A percentile compares a stretch with the other conserved stretches of the same genome.
Conservation (phyloP, 1,140 invertebrate genomes). For the Laodelphax striatellus region DNA sequence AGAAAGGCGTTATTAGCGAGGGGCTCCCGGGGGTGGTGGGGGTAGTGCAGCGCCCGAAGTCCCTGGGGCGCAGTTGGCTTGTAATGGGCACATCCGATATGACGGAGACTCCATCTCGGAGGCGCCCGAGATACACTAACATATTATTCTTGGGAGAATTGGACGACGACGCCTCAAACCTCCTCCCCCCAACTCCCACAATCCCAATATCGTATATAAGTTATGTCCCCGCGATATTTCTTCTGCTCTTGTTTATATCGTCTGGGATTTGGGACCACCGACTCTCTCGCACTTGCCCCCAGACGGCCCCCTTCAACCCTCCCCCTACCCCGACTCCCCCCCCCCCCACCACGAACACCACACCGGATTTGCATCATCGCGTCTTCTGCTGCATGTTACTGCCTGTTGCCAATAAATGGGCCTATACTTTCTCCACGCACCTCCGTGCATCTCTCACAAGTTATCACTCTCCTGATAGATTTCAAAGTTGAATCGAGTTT, state of each 20-base stretch:
- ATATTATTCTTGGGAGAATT: constrained; percentile 3
- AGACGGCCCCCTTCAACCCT: too few species aligned
- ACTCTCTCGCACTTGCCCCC: neutral
- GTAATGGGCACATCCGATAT: constrained; percentile 3
- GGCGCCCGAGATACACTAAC: neutral
- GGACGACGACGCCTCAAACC: neutral
- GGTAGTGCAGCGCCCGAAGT: neutral
- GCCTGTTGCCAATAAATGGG: too few species aligned
- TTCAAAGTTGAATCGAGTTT: too few species aligned
- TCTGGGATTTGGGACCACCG: neutral
- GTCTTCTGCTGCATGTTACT: too few species aligned
- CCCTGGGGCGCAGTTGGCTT: neutral
- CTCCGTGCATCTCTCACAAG: too few species aligned
- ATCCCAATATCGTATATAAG: constrained; percentile 2
- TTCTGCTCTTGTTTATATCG: constrained; percentile 2
- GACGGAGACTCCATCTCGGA: neutral
- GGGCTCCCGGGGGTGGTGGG: neutral
- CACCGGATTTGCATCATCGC: too few species aligned
- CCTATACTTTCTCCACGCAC: too few species aligned
- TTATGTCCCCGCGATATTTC: constrained; percentile 3
- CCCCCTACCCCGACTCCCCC: too few species aligned
- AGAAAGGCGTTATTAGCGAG: too few species aligned
- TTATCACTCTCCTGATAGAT: too few species aligned
- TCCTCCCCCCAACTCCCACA: neutral
- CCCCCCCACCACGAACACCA: too few species aligned